Evolutionary conservation across 2,797 vertebrate species (phyloP), one percentile per base, ranked within the genome.

Genomic region (Rhynchonycteris naso): DNA sequence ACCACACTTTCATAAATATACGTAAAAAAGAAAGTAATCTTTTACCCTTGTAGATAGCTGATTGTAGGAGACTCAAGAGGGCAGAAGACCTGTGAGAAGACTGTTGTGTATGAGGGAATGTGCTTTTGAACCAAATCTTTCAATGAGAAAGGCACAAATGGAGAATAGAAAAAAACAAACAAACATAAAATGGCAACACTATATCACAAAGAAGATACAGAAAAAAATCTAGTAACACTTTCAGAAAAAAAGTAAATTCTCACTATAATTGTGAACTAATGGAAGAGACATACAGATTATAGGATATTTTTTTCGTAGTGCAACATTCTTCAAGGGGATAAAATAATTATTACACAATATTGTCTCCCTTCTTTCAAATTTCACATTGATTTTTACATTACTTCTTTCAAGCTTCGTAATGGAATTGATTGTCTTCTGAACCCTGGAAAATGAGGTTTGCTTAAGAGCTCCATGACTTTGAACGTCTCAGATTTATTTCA

Each of bases 331-430:
- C 35, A 85, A 84, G 85, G 80, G 95, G 87, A 89, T 68, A 83
- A 96, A 92, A 69, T 59, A 91, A 95, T 96, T 83, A 91, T 69
- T 92, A n/a, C n/a, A 94, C 54, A 87, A 71, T 79, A 54, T 58
- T 63, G 86, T 71, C 0, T 78, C 75, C 19, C 84, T 93, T 16
- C 84, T 96, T 91, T 83, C 26, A 91, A 94, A 96, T 84, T 92
- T 16, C 3, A 63, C 0, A n/a, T 95, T 2, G 19, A n/a, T 88
- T 97, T 97, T 91, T 30, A 14, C 90, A 9, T 95, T 92, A 26
- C 50, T 97, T 95, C 4, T 85, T 93, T 56, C 61, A 91, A 15
- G 86, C 47, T 50, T 83, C 54, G 58, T 61, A 96, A 93, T 2
- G 4, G 0, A 75, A 95, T 35, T 90, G 81, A 92, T 76, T 78